A percentile compares a stretch with the other conserved stretches of the same genome.
These are phyloP conservation scores for Neolamprologus devosi DNA, from an alignment of 2,113 vertebrate genomes.

Conservation along the genomic window DNA sequence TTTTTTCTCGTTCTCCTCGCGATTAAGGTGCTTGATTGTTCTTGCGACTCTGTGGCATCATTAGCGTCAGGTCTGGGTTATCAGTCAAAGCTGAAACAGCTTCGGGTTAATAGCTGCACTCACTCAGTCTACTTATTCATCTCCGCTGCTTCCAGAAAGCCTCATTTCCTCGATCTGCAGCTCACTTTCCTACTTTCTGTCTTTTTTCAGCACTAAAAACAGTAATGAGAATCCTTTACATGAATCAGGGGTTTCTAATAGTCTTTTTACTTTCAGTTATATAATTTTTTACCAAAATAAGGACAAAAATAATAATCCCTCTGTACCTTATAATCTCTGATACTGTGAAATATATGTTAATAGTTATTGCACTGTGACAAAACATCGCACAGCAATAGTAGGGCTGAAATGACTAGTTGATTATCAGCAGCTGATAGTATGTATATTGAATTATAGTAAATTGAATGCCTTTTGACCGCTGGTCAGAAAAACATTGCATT, in stretches of 20 bases:
- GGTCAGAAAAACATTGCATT: background rate
- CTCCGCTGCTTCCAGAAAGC: constrained; percentile 18
- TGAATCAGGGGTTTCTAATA: background rate
- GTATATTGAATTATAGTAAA: background rate
- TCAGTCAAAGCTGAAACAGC: constrained; percentile 34
- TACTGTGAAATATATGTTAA: background rate
- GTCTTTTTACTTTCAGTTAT: background rate
- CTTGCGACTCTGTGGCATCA: constrained; percentile 3
- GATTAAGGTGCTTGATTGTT: background rate
- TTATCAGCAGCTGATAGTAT: background rate
- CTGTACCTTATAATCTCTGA: background rate
- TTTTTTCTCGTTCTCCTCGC: background rate
- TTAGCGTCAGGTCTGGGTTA: constrained; percentile 24
- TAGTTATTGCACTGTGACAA: background rate
- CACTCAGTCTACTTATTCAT: constrained; percentile 26
- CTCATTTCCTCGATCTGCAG: constrained; percentile 5
- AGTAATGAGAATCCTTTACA: background rate
- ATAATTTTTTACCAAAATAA: background rate
- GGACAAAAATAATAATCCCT: background rate
- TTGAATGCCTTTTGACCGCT: background rate
- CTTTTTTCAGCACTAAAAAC: background rate
- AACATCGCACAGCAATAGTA: background rate
- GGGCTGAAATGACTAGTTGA: background rate
- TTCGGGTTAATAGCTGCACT: constrained; percentile 45
- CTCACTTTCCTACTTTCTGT: background rate